Evolutionary conservation across 2,888 invertebrate genomes (phyloP).

Genomic region (Halictus quadricinctus): DNA sequence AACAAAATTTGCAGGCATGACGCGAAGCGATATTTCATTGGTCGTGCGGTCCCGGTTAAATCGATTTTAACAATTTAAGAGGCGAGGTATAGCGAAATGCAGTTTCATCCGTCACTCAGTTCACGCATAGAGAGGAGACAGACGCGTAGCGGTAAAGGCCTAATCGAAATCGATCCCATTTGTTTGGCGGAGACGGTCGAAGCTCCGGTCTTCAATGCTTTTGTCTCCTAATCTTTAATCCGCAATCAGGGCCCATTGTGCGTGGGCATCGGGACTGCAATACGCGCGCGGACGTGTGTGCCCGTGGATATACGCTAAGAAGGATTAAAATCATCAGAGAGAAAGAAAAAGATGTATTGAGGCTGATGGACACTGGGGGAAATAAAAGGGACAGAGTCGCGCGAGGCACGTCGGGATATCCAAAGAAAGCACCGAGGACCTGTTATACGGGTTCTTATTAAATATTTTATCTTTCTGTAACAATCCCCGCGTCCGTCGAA

Average conservation of each 20-base stretch:
- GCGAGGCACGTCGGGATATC: neutral
- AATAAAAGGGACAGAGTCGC: conserved; percentile 15
- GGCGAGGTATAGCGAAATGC: neutral
- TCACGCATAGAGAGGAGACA: neutral
- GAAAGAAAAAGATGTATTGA: conserved; percentile 45
- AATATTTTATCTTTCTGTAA: neutral
- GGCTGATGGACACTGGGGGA: conserved; percentile 20
- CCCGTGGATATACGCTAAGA: conserved; percentile 68
- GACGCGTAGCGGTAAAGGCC: conserved; percentile 27
- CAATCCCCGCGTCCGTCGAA: neutral
- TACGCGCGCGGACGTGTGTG: conserved; percentile 62
- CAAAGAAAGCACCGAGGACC: neutral
- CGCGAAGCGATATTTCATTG: neutral
- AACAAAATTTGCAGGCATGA: neutral
- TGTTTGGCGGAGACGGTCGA: conserved; percentile 50
- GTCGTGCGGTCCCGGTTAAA: neutral
- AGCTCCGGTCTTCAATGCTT: conserved; percentile 58
- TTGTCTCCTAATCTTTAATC: conserved; percentile 80
- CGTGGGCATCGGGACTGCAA: conserved; percentile 69
- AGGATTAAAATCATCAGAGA: conserved; percentile 73
- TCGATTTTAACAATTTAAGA: neutral
- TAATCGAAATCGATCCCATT: conserved; percentile 57
- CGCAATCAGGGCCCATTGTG: conserved; percentile 81
- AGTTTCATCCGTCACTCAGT: neutral
- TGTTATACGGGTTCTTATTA: neutral